phyloP scores from a whole-genome alignment of 2,797 vertebrate species.

The Ptychobarbus kaznakovi region DNA sequence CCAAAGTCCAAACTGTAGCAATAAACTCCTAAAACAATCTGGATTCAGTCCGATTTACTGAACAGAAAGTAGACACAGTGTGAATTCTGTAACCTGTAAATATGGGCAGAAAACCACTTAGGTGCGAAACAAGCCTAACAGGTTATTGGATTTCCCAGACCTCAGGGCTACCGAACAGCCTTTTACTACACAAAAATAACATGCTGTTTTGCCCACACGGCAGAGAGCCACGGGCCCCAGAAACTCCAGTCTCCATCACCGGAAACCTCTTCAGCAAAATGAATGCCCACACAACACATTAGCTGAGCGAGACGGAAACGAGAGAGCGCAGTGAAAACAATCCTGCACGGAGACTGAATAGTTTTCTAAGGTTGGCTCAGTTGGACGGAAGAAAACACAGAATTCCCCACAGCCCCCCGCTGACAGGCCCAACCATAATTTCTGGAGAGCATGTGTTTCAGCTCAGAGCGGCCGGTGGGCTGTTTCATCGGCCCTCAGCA shows the following conservation, averaged over 20 bases:
- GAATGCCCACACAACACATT: slow-evolving; percentile 26
- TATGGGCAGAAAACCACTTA: not conserved
- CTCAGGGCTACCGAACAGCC: not conserved
- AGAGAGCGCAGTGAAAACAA: not conserved
- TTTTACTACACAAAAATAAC: slow-evolving; percentile 8
- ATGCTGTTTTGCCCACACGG: not conserved
- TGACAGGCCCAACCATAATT: slow-evolving; percentile 38
- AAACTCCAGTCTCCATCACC: not conserved
- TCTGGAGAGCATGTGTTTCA: slow-evolving; percentile 59
- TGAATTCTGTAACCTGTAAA: not conserved
- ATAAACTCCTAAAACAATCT: not conserved
- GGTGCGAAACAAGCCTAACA: not conserved
- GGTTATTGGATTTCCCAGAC: slow-evolving; percentile 12
- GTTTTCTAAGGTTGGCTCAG: slow-evolving; percentile 40
- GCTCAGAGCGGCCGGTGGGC: slow-evolving; percentile 44
- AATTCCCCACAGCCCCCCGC: slow-evolving; percentile 49
- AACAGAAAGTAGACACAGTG: slow-evolving; percentile 4
- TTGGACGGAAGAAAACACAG: slow-evolving; percentile 44
- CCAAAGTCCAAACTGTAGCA: not conserved
- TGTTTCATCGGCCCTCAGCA: slow-evolving; percentile 18
- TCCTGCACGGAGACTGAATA: slow-evolving; percentile 12
- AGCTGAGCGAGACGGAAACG: not conserved
- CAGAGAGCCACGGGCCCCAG: not conserved
- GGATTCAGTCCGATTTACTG: not conserved
- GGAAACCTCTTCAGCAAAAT: slow-evolving; percentile 22